Base-by-base conservation (phyloP, 2,113 vertebrate genomes). In the Bombycilla garrulus region DNA sequence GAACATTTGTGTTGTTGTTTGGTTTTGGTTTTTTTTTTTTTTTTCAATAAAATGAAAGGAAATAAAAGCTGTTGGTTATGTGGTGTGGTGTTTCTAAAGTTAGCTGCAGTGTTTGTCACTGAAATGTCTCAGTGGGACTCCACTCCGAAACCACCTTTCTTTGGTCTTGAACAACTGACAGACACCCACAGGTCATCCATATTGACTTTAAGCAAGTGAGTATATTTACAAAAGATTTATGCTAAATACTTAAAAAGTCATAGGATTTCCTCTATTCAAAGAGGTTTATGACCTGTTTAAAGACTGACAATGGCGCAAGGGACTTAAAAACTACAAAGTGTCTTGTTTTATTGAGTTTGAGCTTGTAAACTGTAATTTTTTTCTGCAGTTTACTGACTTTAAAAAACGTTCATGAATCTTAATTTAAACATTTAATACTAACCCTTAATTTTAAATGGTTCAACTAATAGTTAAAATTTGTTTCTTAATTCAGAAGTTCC, bases 1-100 rank as follows among this genome's bases (percentile, higher is more conserved):
- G 4, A 40, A 44, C 1, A 1, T 19, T 58, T 77, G 5, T 35
- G 45, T n/a, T 5, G 6, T 0, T 38, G 38, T 42, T 42, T 42
- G 42, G 42, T 42, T 42, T 42, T 42, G 40, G 11, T 42, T 42
- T 42, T 42, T 11, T 11, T 2, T 38, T 6, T 10, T 48, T 38
- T 62, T 86, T 13, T 1, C 4, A 51, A 86, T 48, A 18, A 57
- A 81, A 74, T 56, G 18, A 36, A 62, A 31, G 3, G 11, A 57
- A 86, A 31, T 40, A 48, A 47, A 64, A 62, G 3, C 13, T 79
- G 8, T 6, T 67, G 10, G 5, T 76, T 79, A 22, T 25, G 5
- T 53, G 2, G 2, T 51, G 47, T 51, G 26, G 6, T 11, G 2
- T 84, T 81, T 42, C 18, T 10, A 61, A 61, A 60, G 12, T 17